phyloP scores from a whole-genome alignment of 2,797 vertebrate genomes.

The Crocidura indochinensis region DNA sequence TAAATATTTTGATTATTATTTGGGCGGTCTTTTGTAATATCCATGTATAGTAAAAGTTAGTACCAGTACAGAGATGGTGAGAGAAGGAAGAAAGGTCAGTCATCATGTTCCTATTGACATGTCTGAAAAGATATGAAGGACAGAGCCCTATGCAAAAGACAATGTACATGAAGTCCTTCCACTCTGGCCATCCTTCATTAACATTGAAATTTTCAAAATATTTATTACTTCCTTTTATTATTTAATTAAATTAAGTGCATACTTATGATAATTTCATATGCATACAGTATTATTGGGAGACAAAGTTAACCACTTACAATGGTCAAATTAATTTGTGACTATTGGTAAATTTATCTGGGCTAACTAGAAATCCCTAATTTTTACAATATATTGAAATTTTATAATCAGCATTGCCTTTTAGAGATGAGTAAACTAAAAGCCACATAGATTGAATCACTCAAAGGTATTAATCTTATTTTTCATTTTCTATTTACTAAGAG shows the following conservation, averaged over 20 bases:
- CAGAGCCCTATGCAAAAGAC: neutral
- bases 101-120: too few relatives aligned
- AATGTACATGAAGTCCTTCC: neutral
- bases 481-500: neutral
- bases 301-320: neutral
- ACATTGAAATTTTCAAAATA: constrained; percentile 1
- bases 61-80: neutral
- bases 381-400: neutral
- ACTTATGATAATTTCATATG: neutral
- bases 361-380: constrained; percentile 21
- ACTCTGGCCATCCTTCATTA: neutral
- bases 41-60: neutral
- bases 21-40: neutral
- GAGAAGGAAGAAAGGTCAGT: neutral
- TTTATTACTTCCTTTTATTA: neutral
- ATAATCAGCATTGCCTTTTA: neutral
- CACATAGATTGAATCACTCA: neutral
- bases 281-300: neutral
- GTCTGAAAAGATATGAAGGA: neutral
- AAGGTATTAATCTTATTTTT: neutral
- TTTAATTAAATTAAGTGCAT: neutral
- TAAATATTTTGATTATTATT: neutral
- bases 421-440: constrained; percentile 38
- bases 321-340: neutral
- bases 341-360: neutral